phyloP scores from a whole-genome alignment of 2,797 vertebrate genomes.

The Pogoniulus pusillus region DNA sequence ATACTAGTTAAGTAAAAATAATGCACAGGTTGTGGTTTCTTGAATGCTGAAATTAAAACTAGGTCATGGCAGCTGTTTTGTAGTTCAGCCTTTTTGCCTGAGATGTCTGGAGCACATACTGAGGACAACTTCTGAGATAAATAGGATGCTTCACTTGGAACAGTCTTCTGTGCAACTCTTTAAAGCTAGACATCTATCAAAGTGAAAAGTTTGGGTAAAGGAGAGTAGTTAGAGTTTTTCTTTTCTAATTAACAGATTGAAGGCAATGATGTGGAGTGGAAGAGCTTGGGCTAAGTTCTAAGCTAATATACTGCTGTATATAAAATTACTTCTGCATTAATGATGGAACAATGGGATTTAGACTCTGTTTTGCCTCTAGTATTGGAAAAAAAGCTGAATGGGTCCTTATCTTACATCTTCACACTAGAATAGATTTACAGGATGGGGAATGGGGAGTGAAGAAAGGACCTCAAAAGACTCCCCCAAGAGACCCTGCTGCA shows the following conservation, averaged over 20 bases:
- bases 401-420: background rate
- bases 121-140: background rate
- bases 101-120: background rate
- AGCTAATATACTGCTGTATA: constrained; percentile 15
- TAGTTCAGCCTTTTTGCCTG: background rate
- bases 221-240: background rate
- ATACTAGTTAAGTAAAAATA: background rate
- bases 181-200: background rate
- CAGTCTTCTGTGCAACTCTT: background rate
- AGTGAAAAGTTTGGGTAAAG: background rate
- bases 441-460: background rate
- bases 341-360: background rate
- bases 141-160: background rate
- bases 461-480: background rate
- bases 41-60: background rate
- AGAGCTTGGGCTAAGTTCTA: constrained; percentile 38
- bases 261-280: constrained; percentile 12
- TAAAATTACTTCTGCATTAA: constrained; percentile 13
- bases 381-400: background rate
- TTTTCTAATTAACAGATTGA: constrained; percentile 11
- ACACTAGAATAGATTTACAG: background rate
- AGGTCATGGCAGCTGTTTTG: background rate
- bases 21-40: fast-evolving
- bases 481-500: background rate
- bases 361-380: background rate